Base-by-base conservation (phyloP, 2,797 vertebrate genomes). In the Periophthalmus magnuspinnatus region DNA sequence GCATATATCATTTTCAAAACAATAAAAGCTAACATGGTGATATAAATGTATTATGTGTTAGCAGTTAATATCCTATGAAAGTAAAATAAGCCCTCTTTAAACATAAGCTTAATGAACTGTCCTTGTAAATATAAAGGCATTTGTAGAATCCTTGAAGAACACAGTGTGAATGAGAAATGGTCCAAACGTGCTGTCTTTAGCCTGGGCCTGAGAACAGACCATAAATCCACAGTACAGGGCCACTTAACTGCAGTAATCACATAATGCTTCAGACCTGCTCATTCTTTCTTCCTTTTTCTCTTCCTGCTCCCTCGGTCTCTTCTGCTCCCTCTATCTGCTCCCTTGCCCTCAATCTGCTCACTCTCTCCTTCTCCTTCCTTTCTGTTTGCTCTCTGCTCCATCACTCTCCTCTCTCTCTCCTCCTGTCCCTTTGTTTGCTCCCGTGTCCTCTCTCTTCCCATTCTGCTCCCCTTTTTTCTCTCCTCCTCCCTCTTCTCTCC, bases 221-320 rank as follows among this genome's bases (percentile, higher is more conserved):
- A 52, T 65, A 72, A 34, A 69, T 65, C 71, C 74, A 50, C 64
- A 80, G 68, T 69, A 66, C 22, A 62, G 63, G 69, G 74, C 81
- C 81, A 78, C 81, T 81, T 70, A 86, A 81, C 70, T 80, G 86
- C 75, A 86, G 86, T 87, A 89, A 91, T 91, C 86, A 90, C 82
- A 86, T 91, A 93, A 92, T 89, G 85, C 84, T 61, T 81, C 50
- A 58, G 73, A 36, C 79, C 83, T 69, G 75, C 81, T n/a, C 67
- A 69, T 76, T 58, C 41, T 28, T 41, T 13, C 11, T 38, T 38
- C 47, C 47, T 19, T 68, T 69, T 76, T 60, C 78, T 65, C 34
- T 82, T 80, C 87, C 86, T 81, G 65, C 73, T 24, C 52, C 3
- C 52, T 24, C 10, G 3, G 52, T 24, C 21, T 19, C n/a, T 2